Evolutionary conservation across 2,888 invertebrate genomes (phyloP), one percentile per base, ranked within the genome.

Genomic region (Platynereis dumerilii): DNA sequence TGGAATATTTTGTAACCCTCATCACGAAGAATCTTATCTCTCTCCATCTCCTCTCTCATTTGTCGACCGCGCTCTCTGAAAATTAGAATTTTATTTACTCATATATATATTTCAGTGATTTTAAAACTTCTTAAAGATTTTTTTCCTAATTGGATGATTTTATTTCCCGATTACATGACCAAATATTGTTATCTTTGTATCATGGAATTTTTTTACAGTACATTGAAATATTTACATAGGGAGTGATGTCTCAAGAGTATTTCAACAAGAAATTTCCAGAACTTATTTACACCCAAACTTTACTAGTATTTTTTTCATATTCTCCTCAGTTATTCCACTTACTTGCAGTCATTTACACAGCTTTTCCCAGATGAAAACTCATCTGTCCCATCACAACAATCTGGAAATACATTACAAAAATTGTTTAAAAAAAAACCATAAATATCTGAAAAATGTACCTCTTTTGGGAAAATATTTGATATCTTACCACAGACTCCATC

Each of bases 401-500:
- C 97, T 88, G 74, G 44, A 61, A 60, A 20, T 27, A 10, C 10
- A 42, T 12, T 42, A 42, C 10, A 42, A 12, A 12, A 42, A 10
- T 42, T 42, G 17, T 12, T 42, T 42, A 42, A 42, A 12, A 42
- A 42, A 42, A 42, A 42, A 17, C 42, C 42, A 42, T 42, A 10
- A 42, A 42, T 42, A 17, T 12, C 17, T 42, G 10, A 17, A 17
- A 42, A 12, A 42, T 12, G 17, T 12, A 42, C 42, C 42, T 12
- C 17, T 12, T 42, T 42, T 17, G 12, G 17, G 17, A 42, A 12
- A 42, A 42, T 42, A 12, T 42, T 42, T 10, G 20, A n/a, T 15
- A 42, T 70, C 81, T 75, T 78, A 86, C 86, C 94, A 86, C 96
- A 96, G 72, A 96, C 90, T 7, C 93, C 93, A 87, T 97, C 96